Conservation (phyloP, 2,888 invertebrate genomes). For the Tryphoninae sp. region DNA sequence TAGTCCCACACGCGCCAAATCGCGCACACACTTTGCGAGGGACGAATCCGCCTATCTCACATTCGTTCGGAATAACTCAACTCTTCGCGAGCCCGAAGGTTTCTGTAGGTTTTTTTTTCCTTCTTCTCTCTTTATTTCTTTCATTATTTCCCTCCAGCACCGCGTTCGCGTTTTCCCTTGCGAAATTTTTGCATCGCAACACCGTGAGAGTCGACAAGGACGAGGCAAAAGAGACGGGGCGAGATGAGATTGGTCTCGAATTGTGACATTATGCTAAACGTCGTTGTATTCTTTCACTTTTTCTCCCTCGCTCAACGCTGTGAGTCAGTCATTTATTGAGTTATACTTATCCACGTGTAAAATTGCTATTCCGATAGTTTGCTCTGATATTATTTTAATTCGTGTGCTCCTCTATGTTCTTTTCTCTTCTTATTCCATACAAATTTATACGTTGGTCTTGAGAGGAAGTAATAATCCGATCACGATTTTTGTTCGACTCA, state of each 20-base stretch:
- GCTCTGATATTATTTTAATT: conserved; percentile 11
- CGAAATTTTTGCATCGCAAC: conserved; percentile 75
- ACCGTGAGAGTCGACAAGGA: conserved; percentile 49
- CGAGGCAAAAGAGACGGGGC: conserved; percentile 48
- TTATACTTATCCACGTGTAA: conserved; percentile 20
- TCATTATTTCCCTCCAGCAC: conserved; percentile 54
- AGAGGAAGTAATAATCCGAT: background rate
- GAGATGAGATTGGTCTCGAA: conserved; percentile 58
- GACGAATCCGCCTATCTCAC: conserved; percentile 46
- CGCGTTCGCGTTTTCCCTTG: conserved; percentile 68
- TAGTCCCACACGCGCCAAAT: conserved; percentile 52
- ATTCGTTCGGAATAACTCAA: conserved; percentile 60
- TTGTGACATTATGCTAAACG: conserved; percentile 60
- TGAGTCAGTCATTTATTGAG: conserved; percentile 9
- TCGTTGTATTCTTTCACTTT: conserved; percentile 50
- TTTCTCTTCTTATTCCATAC: background rate
- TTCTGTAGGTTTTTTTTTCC: conserved; percentile 22
- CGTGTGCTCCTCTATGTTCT: background rate
- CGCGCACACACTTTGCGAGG: conserved; percentile 33
- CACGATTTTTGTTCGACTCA: background rate
- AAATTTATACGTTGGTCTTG: background rate
- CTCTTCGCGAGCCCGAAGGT: conserved; percentile 52
- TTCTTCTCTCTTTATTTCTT: conserved; percentile 56
- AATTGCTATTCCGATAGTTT: background rate
- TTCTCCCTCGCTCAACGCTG: conserved; percentile 35